Conservation (phyloP, 1,140 invertebrate genomes). For the Kradibia gibbosae region DNA sequence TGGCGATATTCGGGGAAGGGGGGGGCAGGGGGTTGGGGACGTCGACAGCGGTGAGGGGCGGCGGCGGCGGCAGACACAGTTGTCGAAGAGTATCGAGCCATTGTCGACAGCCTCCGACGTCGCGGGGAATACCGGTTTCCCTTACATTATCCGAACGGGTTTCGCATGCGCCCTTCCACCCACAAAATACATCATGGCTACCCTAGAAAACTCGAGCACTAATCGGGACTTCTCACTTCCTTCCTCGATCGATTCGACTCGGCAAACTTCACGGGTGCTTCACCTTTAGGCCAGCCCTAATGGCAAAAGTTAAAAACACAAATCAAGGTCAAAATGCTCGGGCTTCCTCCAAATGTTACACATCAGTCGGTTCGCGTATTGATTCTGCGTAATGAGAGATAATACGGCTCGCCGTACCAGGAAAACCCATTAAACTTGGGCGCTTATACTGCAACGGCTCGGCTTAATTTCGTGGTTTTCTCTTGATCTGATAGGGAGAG, state of each 20-base stretch:
- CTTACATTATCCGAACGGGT: slow-evolving; percentile 25
- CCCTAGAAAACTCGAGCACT: slow-evolving; percentile 54
- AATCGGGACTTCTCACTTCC: too few species aligned
- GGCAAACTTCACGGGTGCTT: slow-evolving; percentile 3
- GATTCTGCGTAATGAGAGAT: neutral
- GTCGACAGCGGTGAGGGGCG: too few species aligned
- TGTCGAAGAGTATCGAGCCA: slow-evolving; percentile 54
- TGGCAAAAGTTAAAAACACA: neutral
- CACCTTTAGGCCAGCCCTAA: neutral
- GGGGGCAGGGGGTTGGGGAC: slow-evolving; percentile 52
- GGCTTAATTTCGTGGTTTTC: slow-evolving; percentile 13
- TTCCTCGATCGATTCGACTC: slow-evolving; percentile 59
- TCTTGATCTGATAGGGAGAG: neutral
- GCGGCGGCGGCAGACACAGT: too few species aligned
- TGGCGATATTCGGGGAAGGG: neutral
- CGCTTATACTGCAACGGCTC: slow-evolving; percentile 13
- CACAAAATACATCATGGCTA: slow-evolving; percentile 48
- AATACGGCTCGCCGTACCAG: neutral
- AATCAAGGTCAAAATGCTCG: slow-evolving; percentile 12
- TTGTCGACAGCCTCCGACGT: slow-evolving; percentile 40
- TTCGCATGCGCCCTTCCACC: slow-evolving; percentile 16
- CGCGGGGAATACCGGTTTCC: slow-evolving; percentile 55
- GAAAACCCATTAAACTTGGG: neutral
- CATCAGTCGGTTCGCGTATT: neutral
- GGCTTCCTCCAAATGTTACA: neutral